Conservation (phyloP, 2,888 invertebrate genomes). For the Zelleria hepariella region DNA sequence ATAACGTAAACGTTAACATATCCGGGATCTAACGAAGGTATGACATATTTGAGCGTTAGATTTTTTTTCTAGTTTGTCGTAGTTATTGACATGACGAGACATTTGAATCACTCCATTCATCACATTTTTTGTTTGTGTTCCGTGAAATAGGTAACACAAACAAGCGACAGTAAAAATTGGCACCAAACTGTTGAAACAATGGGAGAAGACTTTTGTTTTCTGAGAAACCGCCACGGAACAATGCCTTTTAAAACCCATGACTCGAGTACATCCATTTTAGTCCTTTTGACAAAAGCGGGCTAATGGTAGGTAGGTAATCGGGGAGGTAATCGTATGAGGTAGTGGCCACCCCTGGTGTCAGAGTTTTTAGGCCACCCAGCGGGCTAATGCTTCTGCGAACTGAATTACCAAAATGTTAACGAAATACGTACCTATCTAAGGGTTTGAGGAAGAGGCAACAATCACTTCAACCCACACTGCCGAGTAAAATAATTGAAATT, state of each 20-base stretch:
- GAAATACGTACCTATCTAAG: no score
- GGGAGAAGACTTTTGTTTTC: neutral
- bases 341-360: no score
- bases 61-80: neutral
- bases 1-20: neutral
- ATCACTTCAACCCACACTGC: no score
- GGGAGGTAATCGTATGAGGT: no score
- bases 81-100: neutral
- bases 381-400: no score
- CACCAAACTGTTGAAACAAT: neutral
- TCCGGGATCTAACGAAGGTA: neutral
- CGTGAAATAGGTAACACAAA: neutral
- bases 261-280: no score
- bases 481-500: no score
- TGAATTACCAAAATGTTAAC: no score
- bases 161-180: neutral
- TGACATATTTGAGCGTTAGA: neutral
- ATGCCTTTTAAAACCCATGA: neutral
- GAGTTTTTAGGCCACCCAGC: no score
- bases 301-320: no score
- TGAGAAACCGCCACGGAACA: neutral
- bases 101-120: neutral
- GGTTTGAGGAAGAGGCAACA: no score
- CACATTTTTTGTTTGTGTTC: neutral
- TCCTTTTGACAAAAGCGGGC: no score